A percentile compares a stretch with the other conserved stretches of the same genome.
These are phyloP conservation scores for Drosophila tristis DNA, from an alignment of 1,140 invertebrate genomes.

Conservation along the genomic window DNA sequence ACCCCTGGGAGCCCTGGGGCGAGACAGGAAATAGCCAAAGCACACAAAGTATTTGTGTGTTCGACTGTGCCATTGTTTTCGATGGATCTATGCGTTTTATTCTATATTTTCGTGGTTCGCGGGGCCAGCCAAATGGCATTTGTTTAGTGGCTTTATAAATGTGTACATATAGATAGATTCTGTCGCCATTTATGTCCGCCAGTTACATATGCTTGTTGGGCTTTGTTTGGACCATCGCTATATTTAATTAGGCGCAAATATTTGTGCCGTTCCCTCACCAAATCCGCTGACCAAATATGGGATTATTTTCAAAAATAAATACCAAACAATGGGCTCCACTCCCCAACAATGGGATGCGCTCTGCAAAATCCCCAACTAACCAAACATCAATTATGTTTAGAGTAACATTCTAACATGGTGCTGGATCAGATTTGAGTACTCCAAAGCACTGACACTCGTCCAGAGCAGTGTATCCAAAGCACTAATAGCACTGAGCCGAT, in stretches of 20 bases:
- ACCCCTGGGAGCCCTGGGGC: neutral
- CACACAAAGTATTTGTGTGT: constrained; percentile 25
- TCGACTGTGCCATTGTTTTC: constrained; percentile 38
- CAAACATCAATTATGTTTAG: too few species aligned
- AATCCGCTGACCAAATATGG: constrained; percentile 36
- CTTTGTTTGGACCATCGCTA: constrained; percentile 14
- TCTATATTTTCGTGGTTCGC: constrained; percentile 33
- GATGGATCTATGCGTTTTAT: constrained; percentile 54
- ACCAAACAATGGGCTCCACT: constrained; percentile 6
- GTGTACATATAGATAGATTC: constrained; percentile 5
- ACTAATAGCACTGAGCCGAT: neutral
- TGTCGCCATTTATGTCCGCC: constrained; percentile 26
- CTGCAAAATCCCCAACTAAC: too few species aligned
- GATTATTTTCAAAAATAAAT: constrained; percentile 7
- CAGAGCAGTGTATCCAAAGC: too few species aligned
- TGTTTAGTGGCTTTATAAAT: constrained; percentile 25
- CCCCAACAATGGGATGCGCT: too few species aligned
- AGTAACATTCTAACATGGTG: too few species aligned
- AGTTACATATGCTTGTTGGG: constrained; percentile 20
- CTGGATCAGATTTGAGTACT: too few species aligned
- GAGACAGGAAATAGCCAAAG: constrained; percentile 1
- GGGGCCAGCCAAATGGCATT: constrained; percentile 15
- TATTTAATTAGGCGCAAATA: constrained; percentile 40
- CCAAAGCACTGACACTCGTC: too few species aligned
- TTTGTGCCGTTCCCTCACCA: constrained; percentile 27